These are phyloP conservation scores for Dryoscopus gambensis DNA, from an alignment of 2,113 vertebrate species.

Conservation along the genomic window DNA sequence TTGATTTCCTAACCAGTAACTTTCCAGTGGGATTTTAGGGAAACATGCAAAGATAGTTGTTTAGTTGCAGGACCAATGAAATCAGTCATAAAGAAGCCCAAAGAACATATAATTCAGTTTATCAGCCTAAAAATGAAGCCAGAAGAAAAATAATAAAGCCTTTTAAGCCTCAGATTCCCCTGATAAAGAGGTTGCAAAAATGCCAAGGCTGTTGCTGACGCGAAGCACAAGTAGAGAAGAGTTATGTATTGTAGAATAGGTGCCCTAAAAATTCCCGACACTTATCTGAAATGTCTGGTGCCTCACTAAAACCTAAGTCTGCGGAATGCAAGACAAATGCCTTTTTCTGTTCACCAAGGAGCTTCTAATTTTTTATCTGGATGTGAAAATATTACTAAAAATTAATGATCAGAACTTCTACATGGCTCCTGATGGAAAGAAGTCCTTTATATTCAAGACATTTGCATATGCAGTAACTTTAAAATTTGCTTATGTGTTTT, in stretches of 20 bases:
- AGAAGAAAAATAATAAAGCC: background rate
- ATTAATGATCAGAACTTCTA: background rate
- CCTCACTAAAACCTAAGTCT: background rate
- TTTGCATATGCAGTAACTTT: background rate
- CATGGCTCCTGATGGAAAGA: background rate
- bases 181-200: background rate
- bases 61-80: background rate
- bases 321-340: background rate
- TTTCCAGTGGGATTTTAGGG: background rate
- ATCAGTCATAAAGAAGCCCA: background rate
- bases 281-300: background rate
- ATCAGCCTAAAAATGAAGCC: background rate
- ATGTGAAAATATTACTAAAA: background rate
- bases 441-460: background rate
- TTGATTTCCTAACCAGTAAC: background rate
- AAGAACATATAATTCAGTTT: background rate
- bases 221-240: background rate
- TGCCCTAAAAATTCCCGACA: background rate
- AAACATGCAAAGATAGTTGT: background rate
- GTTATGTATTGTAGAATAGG: background rate
- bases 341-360: background rate
- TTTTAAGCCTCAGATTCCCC: background rate
- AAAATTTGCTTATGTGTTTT: background rate
- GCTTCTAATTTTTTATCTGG: background rate
- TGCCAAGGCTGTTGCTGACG: background rate